phyloP scores from a whole-genome alignment of 2,888 invertebrate species.

The Dryobotodes eremita region DNA sequence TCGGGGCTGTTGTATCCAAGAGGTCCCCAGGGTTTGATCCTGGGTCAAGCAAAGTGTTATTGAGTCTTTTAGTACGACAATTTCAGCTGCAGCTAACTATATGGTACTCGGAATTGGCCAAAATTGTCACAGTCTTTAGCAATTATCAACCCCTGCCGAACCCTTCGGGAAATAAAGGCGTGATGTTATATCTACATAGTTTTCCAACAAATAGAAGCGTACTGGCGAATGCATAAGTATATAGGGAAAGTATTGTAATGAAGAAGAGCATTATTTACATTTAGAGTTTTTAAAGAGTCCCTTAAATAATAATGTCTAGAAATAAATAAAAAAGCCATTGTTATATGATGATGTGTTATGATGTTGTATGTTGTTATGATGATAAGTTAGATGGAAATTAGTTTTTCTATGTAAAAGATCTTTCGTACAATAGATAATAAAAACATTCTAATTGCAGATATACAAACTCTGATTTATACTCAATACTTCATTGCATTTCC shows the following conservation, averaged over 20 bases:
- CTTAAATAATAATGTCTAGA: not conserved
- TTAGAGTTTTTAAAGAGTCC: not conserved
- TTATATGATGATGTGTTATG: too few relatives aligned
- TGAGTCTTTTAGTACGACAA: conserved; percentile 28
- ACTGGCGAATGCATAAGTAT: not conserved
- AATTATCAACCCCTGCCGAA: conserved; percentile 17
- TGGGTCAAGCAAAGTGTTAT: conserved; percentile 46
- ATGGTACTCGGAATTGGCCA: not conserved
- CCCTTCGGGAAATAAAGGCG: conserved; percentile 33
- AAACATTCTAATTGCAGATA: too few relatives aligned
- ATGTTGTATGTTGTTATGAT: too few relatives aligned
- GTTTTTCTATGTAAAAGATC: not conserved
- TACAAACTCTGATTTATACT: too few relatives aligned
- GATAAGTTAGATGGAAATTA: not conserved
- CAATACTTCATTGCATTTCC: too few relatives aligned
- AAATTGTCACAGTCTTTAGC: conserved; percentile 13
- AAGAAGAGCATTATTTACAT: conserved; percentile 6
- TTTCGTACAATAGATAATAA: too few relatives aligned
- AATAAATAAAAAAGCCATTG: not conserved
- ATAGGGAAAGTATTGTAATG: not conserved
- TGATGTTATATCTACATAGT: not conserved
- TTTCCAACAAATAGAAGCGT: not conserved
- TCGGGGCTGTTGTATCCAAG: conserved; percentile 16
- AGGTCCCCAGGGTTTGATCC: conserved; percentile 31
- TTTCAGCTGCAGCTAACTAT: conserved; percentile 18